Evolutionary conservation across 2,797 vertebrate genomes (phyloP).

Genomic region (Hipposideros larvatus): DNA sequence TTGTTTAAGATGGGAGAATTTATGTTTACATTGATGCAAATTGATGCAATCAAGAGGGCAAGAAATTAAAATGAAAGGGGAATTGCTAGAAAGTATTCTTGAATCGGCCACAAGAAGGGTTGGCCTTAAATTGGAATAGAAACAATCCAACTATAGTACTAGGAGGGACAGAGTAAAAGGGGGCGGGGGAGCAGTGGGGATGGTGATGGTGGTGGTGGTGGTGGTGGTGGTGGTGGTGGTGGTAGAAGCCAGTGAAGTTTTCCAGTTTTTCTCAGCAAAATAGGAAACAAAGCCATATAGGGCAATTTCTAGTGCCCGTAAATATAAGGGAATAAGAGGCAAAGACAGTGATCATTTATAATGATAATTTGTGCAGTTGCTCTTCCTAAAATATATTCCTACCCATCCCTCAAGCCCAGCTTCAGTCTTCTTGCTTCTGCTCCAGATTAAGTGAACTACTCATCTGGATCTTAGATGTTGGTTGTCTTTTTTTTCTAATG

Average conservation of each 20-base stretch:
- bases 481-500: conserved; percentile 7
- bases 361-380: background rate
- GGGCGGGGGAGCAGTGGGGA: background rate
- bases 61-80: background rate
- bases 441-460: conserved; percentile 8
- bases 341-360: background rate
- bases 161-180: background rate
- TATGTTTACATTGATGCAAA: background rate
- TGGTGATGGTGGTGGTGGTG: background rate
- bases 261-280: conserved; percentile 56
- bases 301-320: background rate
- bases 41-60: background rate
- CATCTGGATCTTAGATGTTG: background rate
- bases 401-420: background rate
- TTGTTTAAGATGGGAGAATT: conserved; percentile 25
- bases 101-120: background rate
- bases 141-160: background rate
- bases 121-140: background rate
- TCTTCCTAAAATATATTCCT: background rate
- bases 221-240: background rate
- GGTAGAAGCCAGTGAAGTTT: background rate
- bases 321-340: background rate
- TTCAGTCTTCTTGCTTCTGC: background rate
- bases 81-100: background rate
- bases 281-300: background rate